phyloP scores from a whole-genome alignment of 2,113 vertebrate species.

The Corythaixoides concolor region DNA sequence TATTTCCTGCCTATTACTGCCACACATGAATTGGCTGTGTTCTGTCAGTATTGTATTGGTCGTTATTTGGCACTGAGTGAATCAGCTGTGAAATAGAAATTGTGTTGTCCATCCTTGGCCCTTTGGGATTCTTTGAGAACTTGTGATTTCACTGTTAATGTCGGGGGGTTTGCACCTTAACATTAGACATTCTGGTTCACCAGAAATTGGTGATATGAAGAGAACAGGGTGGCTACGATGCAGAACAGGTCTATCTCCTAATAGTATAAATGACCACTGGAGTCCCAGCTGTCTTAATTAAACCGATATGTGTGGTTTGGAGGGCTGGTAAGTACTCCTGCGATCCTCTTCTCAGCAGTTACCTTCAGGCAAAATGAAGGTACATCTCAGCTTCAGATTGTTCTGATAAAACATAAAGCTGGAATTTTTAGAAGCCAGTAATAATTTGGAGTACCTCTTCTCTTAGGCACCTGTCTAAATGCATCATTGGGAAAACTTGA shows the following conservation, averaged over 20 bases:
- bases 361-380: constrained; percentile 6
- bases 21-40: background rate
- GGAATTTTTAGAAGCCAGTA: background rate
- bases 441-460: background rate
- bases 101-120: background rate
- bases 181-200: background rate
- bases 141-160: background rate
- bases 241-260: background rate
- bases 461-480: background rate
- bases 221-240: background rate
- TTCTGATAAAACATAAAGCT: background rate
- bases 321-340: background rate
- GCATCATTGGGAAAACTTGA: background rate
- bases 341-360: background rate
- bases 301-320: background rate
- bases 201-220: background rate
- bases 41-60: background rate
- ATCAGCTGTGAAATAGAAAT: background rate
- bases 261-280: background rate
- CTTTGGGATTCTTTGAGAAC: background rate
- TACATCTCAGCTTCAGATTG: background rate
- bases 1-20: background rate
- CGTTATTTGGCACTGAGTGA: background rate
- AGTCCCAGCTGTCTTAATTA: background rate
- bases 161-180: background rate